Evolutionary conservation across 2,113 vertebrate genomes (phyloP).

Genomic region (Callochromis pleurospilus): DNA sequence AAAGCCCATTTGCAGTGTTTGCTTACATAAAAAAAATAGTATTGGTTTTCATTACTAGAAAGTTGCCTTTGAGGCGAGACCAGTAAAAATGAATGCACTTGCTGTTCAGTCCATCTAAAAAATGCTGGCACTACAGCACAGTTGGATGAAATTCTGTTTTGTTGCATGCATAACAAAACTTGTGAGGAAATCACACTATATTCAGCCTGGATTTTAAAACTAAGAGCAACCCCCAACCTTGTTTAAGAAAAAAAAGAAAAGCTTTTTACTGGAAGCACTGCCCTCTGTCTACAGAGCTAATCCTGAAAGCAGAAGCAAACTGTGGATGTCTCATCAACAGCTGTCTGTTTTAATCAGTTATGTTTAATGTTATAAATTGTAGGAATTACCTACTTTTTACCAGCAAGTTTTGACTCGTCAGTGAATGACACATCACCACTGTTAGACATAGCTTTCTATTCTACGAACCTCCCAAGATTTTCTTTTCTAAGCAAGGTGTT

Average conservation of each 20-base stretch:
- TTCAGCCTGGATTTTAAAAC: background rate
- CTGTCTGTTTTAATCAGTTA: constrained; percentile 13
- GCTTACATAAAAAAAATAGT: background rate
- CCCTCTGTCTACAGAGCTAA: constrained; percentile 47
- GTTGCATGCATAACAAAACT: background rate
- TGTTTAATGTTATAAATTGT: background rate
- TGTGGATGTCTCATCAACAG: background rate
- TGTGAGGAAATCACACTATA: background rate
- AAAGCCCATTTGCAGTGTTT: background rate
- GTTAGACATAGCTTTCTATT: background rate
- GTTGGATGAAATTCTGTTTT: background rate
- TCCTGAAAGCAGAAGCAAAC: constrained; percentile 48
- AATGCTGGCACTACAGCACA: background rate
- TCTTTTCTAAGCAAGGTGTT: background rate
- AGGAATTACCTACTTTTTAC: background rate
- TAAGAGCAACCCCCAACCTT: background rate
- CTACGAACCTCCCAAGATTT: background rate
- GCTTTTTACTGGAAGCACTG: constrained; percentile 45
- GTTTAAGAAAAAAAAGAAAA: background rate
- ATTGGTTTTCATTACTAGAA: background rate
- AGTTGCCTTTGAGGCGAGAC: background rate
- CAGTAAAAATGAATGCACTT: background rate
- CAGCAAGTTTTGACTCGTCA: background rate
- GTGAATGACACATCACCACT: background rate
- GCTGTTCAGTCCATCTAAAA: background rate